phyloP scores from a whole-genome alignment of 1,140 invertebrate genomes.

The Drepana arcuata region DNA sequence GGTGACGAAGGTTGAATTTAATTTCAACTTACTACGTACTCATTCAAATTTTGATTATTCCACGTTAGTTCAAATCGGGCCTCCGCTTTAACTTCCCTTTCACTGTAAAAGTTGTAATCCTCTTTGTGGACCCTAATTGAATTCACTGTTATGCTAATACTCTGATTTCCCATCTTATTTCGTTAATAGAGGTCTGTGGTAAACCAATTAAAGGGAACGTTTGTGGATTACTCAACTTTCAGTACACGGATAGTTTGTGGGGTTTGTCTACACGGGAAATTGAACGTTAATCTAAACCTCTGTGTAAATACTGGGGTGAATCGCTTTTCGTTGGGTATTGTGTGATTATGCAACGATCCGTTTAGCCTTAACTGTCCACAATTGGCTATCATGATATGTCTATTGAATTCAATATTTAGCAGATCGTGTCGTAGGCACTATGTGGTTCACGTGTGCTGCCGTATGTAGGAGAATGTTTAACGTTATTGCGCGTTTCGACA shows the following conservation, averaged over 20 bases:
- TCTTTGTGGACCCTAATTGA: slow-evolving; percentile 69
- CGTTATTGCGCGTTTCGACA: slow-evolving; percentile 49
- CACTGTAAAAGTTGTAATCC: slow-evolving; percentile 71
- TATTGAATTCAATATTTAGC: too few species aligned
- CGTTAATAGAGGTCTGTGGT: slow-evolving; percentile 68
- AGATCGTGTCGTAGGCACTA: too few species aligned
- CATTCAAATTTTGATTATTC: slow-evolving; percentile 65
- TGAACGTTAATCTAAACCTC: slow-evolving; percentile 37
- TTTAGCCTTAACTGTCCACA: too few species aligned
- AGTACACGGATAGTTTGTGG: slow-evolving; percentile 46
- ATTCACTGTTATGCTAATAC: slow-evolving; percentile 71
- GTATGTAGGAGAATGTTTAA: slow-evolving; percentile 42
- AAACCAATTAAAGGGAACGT: slow-evolving; percentile 68
- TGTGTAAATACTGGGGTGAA: slow-evolving; percentile 20
- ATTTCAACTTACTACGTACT: slow-evolving; percentile 53
- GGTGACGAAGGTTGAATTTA: slow-evolving; percentile 25
- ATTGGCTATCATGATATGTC: too few species aligned
- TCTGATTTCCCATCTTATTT: slow-evolving; percentile 71
- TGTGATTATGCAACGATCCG: too few species aligned
- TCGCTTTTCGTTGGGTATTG: background rate
- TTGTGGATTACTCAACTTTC: slow-evolving; percentile 64
- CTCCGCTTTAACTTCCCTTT: slow-evolving; percentile 59
- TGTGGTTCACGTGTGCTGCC: too few species aligned
- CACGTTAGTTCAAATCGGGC: slow-evolving; percentile 56
- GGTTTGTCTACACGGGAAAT: slow-evolving; percentile 33